phyloP scores from a whole-genome alignment of 2,888 invertebrate species.

The Shargacucullia verbasci region DNA sequence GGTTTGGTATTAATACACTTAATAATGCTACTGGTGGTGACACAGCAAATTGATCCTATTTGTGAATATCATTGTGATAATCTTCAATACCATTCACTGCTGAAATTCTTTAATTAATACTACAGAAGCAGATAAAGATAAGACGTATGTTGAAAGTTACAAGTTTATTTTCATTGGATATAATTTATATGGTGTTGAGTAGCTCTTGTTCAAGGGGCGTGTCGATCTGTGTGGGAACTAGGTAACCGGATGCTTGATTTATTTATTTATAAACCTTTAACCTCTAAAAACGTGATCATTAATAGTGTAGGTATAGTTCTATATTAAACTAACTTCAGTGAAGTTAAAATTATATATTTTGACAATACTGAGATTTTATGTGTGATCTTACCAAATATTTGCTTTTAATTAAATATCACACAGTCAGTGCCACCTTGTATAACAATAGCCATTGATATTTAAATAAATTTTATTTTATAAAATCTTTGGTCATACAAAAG shows the following conservation, averaged over 20 bases:
- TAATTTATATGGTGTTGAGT: constrained; percentile 14
- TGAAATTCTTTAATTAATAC: constrained; percentile 1
- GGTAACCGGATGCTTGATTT: constrained; percentile 27
- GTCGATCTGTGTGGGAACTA: constrained; percentile 37
- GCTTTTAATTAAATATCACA: too few species aligned
- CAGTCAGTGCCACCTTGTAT: too few species aligned
- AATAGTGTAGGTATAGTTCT: constrained; percentile 17
- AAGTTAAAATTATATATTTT: too few species aligned
- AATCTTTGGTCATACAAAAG: constrained; percentile 36
- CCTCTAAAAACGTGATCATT: constrained; percentile 48
- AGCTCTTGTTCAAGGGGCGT: constrained; percentile 20
- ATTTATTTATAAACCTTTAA: constrained; percentile 35
- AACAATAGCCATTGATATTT: too few species aligned
- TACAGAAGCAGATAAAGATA: constrained; percentile 2
- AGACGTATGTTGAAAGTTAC: constrained; percentile 3
- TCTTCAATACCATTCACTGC: too few species aligned
- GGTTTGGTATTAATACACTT: too few species aligned
- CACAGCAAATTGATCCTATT: neutral
- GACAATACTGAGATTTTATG: constrained; percentile 7
- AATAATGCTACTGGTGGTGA: too few species aligned
- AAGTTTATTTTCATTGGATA: constrained; percentile 2
- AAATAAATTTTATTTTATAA: neutral
- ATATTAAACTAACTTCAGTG: constrained; percentile 1
- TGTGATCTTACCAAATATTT: too few species aligned
- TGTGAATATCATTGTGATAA: too few species aligned